Evolutionary conservation across 2,888 invertebrate genomes (phyloP), one percentile per base, ranked within the genome.

Genomic region (Vandiemenella viatica): DNA sequence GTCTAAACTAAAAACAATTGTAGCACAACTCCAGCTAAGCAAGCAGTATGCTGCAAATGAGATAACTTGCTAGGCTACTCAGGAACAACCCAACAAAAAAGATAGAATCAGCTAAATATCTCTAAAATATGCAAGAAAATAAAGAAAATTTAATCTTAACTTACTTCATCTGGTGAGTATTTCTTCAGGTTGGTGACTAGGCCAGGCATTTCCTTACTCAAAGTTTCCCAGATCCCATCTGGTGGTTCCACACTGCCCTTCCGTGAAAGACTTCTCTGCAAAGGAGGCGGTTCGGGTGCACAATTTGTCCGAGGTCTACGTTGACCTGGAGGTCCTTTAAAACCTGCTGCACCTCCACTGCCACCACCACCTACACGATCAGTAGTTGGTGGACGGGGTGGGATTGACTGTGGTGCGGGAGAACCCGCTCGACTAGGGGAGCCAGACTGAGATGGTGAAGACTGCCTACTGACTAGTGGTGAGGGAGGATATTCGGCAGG

Each of bases 381-480:
- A 4, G 16, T 5, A 15, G 17, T 13, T 21, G 48, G 22, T 17
- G 70, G 71, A 49, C 73, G 74, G 58, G 68, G 65, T 58, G 74
- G 67, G 45, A 66, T 67, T 3, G 53, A 53, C 38, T 67, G 64
- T n/a, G 75, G 65, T 55, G 73, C 74, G 4, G 83, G 83, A 46
- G 83, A 83, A 26, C 75, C 73, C 46, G 81, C 74, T 59, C 83
- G 75, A 59, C 85, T 86, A 62, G 63, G 62, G 21, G 62, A 61
- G 42, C 60, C 55, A 16, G 62, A 63, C 55, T 83, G 83, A 52
- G 81, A 79, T 42, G 87, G 86, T 41, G 88, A 86, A 46, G 83
- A 79, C 58, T 77, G 75, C 56, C 77, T 77, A 60, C 79, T 80
- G 62, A 83, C 74, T 65, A 82, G 74, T 10, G 85, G 83, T 44